These are phyloP conservation scores for Spatulosminthurus flaviceps DNA, from an alignment of 2,888 invertebrate genomes.

Conservation along the genomic window DNA sequence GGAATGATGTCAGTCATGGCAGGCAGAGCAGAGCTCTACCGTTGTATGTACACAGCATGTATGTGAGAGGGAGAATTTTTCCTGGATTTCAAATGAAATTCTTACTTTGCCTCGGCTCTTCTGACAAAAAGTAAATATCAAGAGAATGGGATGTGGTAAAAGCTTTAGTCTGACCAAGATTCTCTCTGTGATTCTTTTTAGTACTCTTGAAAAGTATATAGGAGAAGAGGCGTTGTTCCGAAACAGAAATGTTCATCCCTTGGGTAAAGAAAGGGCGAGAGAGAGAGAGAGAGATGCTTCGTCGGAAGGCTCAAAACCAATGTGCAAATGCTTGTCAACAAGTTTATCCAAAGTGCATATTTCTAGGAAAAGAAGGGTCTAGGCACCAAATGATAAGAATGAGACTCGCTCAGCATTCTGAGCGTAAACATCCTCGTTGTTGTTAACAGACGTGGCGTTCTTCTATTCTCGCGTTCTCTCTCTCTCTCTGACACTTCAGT, in stretches of 20 bases:
- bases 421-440: too few relatives aligned
- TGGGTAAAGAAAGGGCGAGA: not conserved
- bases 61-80: not conserved
- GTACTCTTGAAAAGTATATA: not conserved
- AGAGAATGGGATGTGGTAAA: not conserved
- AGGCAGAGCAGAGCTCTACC: too few relatives aligned
- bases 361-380: not conserved
- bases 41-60: too few relatives aligned
- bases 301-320: not conserved
- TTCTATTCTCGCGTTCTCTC: too few relatives aligned
- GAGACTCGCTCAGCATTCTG: too few relatives aligned
- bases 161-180: not conserved
- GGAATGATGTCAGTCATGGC: too few relatives aligned
- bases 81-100: not conserved
- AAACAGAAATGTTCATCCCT: not conserved
- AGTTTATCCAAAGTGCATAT: slow-evolving; percentile 10
- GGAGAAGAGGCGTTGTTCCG: not conserved
- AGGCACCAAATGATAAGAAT: too few relatives aligned
- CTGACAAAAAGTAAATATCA: not conserved
- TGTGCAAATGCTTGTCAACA: slow-evolving; percentile 9
- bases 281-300: not conserved
- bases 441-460: too few relatives aligned
- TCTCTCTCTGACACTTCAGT: too few relatives aligned
- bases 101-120: not conserved
- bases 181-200: not conserved